Evolutionary conservation across 2,113 vertebrate species (phyloP), one percentile per base, ranked within the genome.

Genomic region (Alces alces): DNA sequence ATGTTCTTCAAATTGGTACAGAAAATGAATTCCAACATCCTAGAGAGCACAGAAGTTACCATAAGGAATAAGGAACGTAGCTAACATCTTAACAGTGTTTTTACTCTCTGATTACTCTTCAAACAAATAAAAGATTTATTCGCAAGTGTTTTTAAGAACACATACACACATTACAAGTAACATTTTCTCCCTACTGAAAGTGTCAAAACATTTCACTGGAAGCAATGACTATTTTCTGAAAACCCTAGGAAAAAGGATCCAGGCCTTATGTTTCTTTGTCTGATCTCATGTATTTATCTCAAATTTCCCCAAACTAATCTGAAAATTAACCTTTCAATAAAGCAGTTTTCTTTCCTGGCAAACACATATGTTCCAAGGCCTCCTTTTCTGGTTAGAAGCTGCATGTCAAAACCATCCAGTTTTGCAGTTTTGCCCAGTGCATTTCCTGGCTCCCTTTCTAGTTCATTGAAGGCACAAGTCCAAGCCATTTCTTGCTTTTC

Each of bases 281-380:
- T 94, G 76, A 98, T 98, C 45, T 94, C 91, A 97, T 92, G 96
- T 95, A 97, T 93, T 92, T 97, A 97, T 97, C 85, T 89, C 82
- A 94, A 98, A 95, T 93, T 95, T 95, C 95, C 89, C 50, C 88
- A 97, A 95, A 95, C 11, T 92, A 95, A 97, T 96, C 86, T 87
- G 95, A 96, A 98, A 95, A 95, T 93, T 94, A 97, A 96, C 93
- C 86, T 95, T 95, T 97, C 91, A 85, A 95, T 95, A 94, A 73
- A 92, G 92, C 60, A 52, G 66, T 80, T 61, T 5, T 78, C 45
- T 78, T 91, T 76, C 16, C 52, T 64, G 84, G 97, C 95, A 97
- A 95, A 88, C 27, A 30, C 36, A 88, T 19, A 79, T 14, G 78
- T n/a, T 13, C 57, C 25, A 52, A 93, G 86, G 3, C 43, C 64